Evolutionary conservation across 2,113 vertebrate species (phyloP).

Genomic region (Cepphus grylle): DNA sequence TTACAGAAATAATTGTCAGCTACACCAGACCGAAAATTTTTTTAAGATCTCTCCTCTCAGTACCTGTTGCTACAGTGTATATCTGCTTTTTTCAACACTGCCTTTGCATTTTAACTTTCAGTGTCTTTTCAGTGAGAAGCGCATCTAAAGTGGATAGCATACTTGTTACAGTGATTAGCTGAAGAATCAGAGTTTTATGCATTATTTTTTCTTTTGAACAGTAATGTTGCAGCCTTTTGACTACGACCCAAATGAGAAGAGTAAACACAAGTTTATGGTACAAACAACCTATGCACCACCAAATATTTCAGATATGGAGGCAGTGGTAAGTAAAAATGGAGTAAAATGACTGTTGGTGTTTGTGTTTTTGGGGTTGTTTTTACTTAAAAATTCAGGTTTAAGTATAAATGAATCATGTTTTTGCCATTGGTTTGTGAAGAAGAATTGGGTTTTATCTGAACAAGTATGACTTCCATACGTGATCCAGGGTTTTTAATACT

Average conservation of each 20-base stretch:
- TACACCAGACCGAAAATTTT: neutral
- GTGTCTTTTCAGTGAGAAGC: neutral
- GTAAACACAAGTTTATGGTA: conserved; percentile 99
- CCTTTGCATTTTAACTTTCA: neutral
- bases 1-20: neutral
- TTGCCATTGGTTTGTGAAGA: neutral
- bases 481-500: neutral
- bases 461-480: neutral
- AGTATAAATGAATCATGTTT: neutral
- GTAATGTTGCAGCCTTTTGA: conserved; percentile 99
- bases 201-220: conserved; percentile 63
- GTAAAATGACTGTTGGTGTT: neutral
- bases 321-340: conserved; percentile 83
- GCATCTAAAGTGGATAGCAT: neutral
- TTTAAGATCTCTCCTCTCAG: neutral
- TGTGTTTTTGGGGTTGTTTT: too few relatives aligned
- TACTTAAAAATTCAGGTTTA: neutral
- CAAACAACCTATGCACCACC: conserved; percentile 96
- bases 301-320: conserved; percentile 90
- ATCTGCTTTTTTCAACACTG: neutral
- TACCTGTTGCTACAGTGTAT: neutral
- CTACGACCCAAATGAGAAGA: conserved; percentile 98
- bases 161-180: neutral
- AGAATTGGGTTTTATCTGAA: neutral
- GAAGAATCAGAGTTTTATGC: neutral